These are phyloP conservation scores for Eonycteris spelaea DNA, from an alignment of 2,113 vertebrate species.

Conservation along the genomic window DNA sequence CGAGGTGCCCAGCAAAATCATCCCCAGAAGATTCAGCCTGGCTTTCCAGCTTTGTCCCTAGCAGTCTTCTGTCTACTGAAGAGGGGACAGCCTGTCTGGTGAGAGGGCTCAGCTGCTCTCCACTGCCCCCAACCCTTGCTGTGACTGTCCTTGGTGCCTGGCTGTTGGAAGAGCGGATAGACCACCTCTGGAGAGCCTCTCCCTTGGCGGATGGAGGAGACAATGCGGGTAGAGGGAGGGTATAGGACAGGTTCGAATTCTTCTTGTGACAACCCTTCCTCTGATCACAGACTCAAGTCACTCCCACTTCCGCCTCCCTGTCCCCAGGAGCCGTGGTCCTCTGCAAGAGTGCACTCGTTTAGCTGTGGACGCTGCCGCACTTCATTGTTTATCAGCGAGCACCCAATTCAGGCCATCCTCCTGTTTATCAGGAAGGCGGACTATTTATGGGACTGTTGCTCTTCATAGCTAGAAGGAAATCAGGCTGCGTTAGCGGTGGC, in stretches of 20 bases:
- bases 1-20: rapidly evolving
- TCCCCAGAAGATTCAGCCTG: too few species aligned
- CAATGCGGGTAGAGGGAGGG: rapidly evolving
- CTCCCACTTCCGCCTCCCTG: background rate
- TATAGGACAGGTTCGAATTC: too few species aligned
- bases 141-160: background rate
- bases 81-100: background rate
- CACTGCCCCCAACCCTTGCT: too few species aligned
- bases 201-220: too few species aligned
- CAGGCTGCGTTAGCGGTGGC: rapidly evolving
- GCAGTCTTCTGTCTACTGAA: background rate
- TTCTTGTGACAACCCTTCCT: background rate
- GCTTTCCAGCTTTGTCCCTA: background rate
- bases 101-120: background rate
- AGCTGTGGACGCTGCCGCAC: background rate
- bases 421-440: background rate
- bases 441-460: background rate
- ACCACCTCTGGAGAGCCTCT: background rate
- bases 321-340: background rate
- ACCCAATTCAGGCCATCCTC: background rate
- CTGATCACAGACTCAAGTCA: background rate
- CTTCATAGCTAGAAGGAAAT: background rate
- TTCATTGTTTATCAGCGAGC: background rate
- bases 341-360: background rate
- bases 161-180: background rate